Evolutionary conservation across 2,888 invertebrate genomes (phyloP).

Genomic region (Notodonta ziczac): DNA sequence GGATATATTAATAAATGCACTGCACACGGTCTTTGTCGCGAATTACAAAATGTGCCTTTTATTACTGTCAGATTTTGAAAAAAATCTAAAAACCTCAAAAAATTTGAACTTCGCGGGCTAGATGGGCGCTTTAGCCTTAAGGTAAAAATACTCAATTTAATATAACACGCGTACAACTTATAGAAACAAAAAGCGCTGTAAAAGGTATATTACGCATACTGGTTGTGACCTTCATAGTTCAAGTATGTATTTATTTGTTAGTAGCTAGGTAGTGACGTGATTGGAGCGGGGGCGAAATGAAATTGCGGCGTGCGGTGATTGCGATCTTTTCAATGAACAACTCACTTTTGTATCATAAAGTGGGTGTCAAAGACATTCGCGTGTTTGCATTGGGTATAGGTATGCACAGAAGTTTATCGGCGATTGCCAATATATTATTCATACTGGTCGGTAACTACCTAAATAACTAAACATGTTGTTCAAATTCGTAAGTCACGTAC

Average conservation of each 20-base stretch:
- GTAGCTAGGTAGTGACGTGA: constrained; percentile 64
- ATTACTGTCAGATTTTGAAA: too few species aligned
- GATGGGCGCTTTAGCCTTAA: too few species aligned
- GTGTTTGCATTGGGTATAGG: constrained; percentile 41
- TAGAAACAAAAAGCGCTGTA: constrained; percentile 19
- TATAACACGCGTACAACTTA: constrained; percentile 3
- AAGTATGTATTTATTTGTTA: constrained; percentile 50
- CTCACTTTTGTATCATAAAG: constrained; percentile 54
- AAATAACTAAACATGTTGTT: neutral
- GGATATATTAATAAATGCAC: too few species aligned
- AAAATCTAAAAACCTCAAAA: too few species aligned
- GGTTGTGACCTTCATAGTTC: constrained; percentile 47
- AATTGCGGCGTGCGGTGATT: constrained; percentile 65
- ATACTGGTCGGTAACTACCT: neutral
- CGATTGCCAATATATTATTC: neutral
- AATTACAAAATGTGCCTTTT: too few species aligned
- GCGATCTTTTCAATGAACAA: constrained; percentile 69
- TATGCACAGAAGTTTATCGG: constrained; percentile 7
- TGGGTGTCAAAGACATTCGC: constrained; percentile 51
- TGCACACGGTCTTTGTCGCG: too few species aligned
- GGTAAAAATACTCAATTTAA: neutral
- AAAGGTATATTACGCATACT: constrained; percentile 32
- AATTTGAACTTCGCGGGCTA: too few species aligned
- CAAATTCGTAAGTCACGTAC: neutral
- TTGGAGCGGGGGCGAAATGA: constrained; percentile 74